Base-by-base conservation (phyloP, 2,797 vertebrate genomes). In the Phrynocephalus forsythii region DNA sequence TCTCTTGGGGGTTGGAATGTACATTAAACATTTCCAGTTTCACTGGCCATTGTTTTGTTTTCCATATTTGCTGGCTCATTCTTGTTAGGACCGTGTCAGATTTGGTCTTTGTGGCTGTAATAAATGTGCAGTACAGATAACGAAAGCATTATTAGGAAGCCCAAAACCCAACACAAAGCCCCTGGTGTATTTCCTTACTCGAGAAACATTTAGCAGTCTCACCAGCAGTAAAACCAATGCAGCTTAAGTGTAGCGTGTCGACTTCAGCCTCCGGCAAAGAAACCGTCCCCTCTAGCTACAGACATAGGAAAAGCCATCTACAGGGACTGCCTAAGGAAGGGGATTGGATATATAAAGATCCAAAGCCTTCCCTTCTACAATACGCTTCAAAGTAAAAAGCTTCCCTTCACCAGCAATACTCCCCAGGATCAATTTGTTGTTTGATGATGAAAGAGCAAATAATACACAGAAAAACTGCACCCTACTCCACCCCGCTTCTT, bases 371-470 rank as follows among this genome's bases (percentile, higher is more conserved):
- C 68, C 56, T 15, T 44, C 78, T 73, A 44, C n/a, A 8, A 44
- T 44, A 44, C 24, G 48, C 72, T 81, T 81, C 79, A 75, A 86
- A 86, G 85, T 1, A 66, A 66, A 44, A 44, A 71, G 68, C 52
- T 66, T 28, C 78, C 63, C 79, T 10, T 75, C 79, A 20, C 52
- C 10, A 38, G 85, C 48, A 10, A 56, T 50, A 69, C 50, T 63
- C 78, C 48, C 52, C 72, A 28, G 28, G 77, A 79, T 81, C 52
- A 73, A 75, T 86, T 81, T 73, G 85, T 73, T 73, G 69, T 86
- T 81, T 73, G 85, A 81, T 63, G 85, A 66, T 86, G 68, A 86
- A 86, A 86, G 78, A n/a, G 26, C 77, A 56, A 63, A 16, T 9
- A 1, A 10, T 18, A 18, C 48, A 3, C 2, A 22, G 66, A 11